These are phyloP conservation scores for Auanema sp. DNA, from an alignment of 2,888 invertebrate genomes.

Conservation along the genomic window DNA sequence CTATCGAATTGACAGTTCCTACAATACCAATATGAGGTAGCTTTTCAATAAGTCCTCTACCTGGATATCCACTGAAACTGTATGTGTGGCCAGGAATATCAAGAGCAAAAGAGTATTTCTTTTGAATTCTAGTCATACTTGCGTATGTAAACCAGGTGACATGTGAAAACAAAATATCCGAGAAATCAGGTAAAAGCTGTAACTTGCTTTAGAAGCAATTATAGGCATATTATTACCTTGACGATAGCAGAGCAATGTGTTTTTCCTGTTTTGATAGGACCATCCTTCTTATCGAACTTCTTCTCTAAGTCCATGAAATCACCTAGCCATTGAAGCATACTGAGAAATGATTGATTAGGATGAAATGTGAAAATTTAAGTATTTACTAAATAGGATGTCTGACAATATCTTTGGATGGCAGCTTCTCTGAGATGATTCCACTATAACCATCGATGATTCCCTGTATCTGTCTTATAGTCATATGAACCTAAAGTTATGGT, in stretches of 20 bases:
- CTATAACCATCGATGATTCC: constrained; percentile 48
- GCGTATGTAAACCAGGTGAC: constrained; percentile 62
- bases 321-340: constrained; percentile 58
- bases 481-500: constrained; percentile 26
- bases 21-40: constrained; percentile 13
- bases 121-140: constrained; percentile 54
- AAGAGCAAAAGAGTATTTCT: constrained; percentile 67
- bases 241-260: constrained; percentile 59
- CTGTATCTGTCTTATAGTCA: constrained; percentile 39
- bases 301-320: constrained; percentile 57
- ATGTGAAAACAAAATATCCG: constrained; percentile 59
- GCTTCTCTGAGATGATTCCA: constrained; percentile 24
- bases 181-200: constrained; percentile 42
- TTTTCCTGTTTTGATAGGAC: constrained; percentile 27
- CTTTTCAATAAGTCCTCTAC: constrained; percentile 15
- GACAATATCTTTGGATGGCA: constrained; percentile 29
- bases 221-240: constrained; percentile 32
- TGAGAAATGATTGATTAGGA: constrained; percentile 20
- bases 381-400: constrained; percentile 54
- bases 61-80: constrained; percentile 64
- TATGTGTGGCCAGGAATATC: constrained; percentile 51
- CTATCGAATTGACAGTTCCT: constrained; percentile 56
- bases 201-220: background rate
- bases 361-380: background rate
- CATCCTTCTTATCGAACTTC: constrained; percentile 58